Conservation (phyloP, 2,113 vertebrate species). For the Cisticola juncidis region DNA sequence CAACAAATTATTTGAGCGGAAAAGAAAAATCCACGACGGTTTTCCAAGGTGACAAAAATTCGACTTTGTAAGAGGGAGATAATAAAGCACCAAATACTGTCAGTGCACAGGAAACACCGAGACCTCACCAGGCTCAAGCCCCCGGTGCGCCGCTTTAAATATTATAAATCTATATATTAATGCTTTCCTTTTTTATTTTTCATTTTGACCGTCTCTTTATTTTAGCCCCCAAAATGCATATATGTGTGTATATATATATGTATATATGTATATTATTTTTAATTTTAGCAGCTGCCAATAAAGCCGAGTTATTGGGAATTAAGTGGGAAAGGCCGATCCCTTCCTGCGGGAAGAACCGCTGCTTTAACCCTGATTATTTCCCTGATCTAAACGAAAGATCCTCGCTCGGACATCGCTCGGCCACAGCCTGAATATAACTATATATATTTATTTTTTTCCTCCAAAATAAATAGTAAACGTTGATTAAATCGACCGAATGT, state of each 20-base stretch:
- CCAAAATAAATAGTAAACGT: not conserved
- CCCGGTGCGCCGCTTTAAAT: not conserved
- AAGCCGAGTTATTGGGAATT: not conserved
- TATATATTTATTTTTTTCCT: accelerated
- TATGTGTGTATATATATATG: too few species aligned
- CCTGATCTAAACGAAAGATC: not conserved
- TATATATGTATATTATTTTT: not conserved
- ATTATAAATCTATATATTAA: not conserved
- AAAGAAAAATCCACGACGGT: not conserved
- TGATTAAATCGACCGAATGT: not conserved
- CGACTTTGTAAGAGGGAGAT: not conserved
- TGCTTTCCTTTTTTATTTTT: not conserved
- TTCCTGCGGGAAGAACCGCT: not conserved
- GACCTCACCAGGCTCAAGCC: not conserved
- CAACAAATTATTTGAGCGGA: not conserved
- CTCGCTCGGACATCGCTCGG: not conserved
- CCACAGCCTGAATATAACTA: not conserved
- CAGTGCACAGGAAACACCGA: not conserved
- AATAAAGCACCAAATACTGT: not conserved
- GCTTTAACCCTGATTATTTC: not conserved
- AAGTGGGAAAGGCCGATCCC: not conserved
- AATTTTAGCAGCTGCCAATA: not conserved
- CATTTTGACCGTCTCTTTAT: not conserved
- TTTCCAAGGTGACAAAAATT: not conserved
- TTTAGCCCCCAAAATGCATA: not conserved